phyloP scores from a whole-genome alignment of 2,888 invertebrate species.

The Oeneis ivallda region DNA sequence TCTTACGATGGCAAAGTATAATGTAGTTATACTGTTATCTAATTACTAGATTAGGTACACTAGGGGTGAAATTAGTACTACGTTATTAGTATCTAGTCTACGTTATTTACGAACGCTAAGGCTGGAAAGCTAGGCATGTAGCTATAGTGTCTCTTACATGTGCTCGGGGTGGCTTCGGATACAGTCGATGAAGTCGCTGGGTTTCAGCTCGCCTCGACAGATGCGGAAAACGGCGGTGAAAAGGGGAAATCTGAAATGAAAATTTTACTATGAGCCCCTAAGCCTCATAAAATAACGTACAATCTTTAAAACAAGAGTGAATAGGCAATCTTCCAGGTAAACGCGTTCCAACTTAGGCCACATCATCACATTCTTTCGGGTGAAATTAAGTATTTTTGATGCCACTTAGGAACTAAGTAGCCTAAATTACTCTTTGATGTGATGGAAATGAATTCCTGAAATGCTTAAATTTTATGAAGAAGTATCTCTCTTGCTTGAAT shows the following conservation, averaged over 20 bases:
- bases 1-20: not conserved
- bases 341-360: too few species aligned
- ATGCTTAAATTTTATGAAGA: too few species aligned
- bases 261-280: not conserved
- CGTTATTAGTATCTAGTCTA: constrained; percentile 21
- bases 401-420: too few species aligned
- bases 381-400: too few species aligned
- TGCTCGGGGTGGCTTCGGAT: constrained; percentile 98
- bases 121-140: constrained; percentile 19
- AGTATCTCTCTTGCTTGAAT: too few species aligned
- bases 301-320: too few species aligned
- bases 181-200: constrained; percentile 92
- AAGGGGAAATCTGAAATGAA: constrained; percentile 91
- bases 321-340: too few species aligned
- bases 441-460: too few species aligned
- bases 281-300: too few species aligned
- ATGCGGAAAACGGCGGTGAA: constrained; percentile 98
- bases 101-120: constrained; percentile 30
- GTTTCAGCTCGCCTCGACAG: constrained; percentile 90
- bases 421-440: too few species aligned
- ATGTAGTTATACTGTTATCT: not conserved
- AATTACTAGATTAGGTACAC: not conserved
- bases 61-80: constrained; percentile 4
- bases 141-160: constrained; percentile 87
- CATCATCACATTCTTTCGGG: too few species aligned